A percentile compares a stretch with the other conserved stretches of the same genome.
Conservation (phyloP, 2,888 invertebrate genomes). For the Seladonia tumulorum region DNA sequence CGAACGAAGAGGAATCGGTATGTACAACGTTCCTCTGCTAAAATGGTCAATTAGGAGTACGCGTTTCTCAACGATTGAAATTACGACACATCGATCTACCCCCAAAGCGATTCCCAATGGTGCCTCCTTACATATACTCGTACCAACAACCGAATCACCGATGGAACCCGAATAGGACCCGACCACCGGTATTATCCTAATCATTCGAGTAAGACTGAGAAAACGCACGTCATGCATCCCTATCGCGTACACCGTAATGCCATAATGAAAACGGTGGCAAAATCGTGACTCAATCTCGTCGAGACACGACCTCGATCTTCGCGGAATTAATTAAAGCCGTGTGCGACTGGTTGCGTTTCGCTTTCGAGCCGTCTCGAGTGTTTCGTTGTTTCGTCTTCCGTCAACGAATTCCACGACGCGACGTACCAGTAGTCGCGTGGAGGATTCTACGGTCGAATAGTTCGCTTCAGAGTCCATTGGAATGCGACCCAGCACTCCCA, state of each 20-base stretch:
- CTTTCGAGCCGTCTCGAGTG: background rate
- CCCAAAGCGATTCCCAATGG: background rate
- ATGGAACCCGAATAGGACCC: background rate
- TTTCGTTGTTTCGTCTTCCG: background rate
- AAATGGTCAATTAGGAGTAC: background rate
- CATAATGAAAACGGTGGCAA: background rate
- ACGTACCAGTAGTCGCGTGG: background rate
- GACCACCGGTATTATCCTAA: background rate
- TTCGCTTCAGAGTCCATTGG: background rate
- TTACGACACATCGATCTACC: background rate
- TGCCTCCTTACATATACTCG: background rate
- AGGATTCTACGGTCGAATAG: background rate
- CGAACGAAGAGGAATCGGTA: background rate
- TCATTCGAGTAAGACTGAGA: background rate
- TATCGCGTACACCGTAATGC: background rate
- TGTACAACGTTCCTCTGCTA: background rate
- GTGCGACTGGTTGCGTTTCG: background rate
- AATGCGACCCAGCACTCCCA: slow-evolving; percentile 6
- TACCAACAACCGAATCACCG: background rate
- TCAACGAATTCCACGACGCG: background rate
- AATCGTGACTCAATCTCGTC: background rate
- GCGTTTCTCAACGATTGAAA: background rate
- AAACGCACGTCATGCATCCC: background rate
- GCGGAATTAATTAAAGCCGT: background rate
- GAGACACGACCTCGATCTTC: background rate